Evolutionary conservation across 1,140 invertebrate species (phyloP).

Genomic region (Nomia melanderi): DNA sequence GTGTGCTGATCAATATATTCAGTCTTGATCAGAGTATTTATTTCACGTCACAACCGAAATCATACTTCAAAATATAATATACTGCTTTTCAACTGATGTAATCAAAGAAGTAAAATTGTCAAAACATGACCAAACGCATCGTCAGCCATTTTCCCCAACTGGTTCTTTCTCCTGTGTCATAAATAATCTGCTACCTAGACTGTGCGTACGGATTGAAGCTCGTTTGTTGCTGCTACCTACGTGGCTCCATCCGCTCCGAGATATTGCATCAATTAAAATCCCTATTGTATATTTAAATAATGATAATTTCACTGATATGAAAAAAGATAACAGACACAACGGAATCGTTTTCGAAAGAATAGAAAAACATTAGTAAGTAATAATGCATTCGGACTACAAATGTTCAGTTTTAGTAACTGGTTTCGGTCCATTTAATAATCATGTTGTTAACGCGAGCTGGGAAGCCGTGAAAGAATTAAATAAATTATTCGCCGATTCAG

Average conservation of each 20-base stretch:
- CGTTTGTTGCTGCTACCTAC: too few relatives aligned
- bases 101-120: slow-evolving; percentile 56
- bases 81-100: slow-evolving; percentile 18
- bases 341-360: too few relatives aligned
- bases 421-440: slow-evolving; percentile 87
- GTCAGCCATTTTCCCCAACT: slow-evolving; percentile 66
- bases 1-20: slow-evolving; percentile 8
- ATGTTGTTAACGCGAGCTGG: slow-evolving; percentile 89
- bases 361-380: too few relatives aligned
- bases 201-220: too few relatives aligned
- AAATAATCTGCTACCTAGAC: slow-evolving; percentile 23
- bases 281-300: too few relatives aligned
- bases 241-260: too few relatives aligned
- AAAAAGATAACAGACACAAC: too few relatives aligned
- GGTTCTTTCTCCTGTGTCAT: slow-evolving; percentile 26
- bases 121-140: slow-evolving; percentile 59
- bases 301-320: too few relatives aligned
- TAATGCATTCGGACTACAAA: slow-evolving; percentile 15
- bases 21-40: slow-evolving; percentile 1
- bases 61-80: slow-evolving; percentile 18
- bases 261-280: too few relatives aligned
- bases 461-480: slow-evolving; percentile 83
- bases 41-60: slow-evolving; percentile 9
- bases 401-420: slow-evolving; percentile 83
- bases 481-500: slow-evolving; percentile 78